Conservation (phyloP, 2,888 invertebrate species). For the Dryococelus australis region DNA sequence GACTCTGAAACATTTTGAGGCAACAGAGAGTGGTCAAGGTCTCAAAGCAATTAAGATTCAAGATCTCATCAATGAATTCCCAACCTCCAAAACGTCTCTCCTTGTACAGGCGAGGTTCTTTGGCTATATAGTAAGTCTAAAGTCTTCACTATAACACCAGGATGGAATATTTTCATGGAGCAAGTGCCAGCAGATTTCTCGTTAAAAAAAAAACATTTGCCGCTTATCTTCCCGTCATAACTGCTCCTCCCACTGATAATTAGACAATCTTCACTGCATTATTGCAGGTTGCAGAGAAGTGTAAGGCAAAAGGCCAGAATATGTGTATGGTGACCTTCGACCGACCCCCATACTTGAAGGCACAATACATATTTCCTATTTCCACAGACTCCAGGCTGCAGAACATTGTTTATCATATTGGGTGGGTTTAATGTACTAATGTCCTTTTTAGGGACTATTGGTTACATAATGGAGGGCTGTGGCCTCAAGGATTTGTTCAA, state of each 20-base stretch:
- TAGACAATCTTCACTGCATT: conserved; percentile 43
- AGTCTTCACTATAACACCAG: background rate
- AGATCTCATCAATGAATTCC: background rate
- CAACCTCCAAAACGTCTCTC: background rate
- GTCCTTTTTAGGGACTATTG: too few species aligned
- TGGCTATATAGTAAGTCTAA: background rate
- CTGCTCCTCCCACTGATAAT: background rate
- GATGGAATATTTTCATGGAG: too few species aligned
- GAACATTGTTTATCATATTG: conserved; percentile 45
- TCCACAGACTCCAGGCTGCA: conserved; percentile 39
- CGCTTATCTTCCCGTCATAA: background rate
- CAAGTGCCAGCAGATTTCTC: background rate
- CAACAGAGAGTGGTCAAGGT: background rate
- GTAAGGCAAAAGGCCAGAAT: conserved; percentile 45
- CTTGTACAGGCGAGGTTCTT: background rate
- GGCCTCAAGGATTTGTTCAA: background rate
- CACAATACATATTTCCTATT: conserved; percentile 50
- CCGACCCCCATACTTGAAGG: conserved; percentile 53
- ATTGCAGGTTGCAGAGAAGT: conserved; percentile 44
- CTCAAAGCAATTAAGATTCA: background rate
- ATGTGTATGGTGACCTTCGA: conserved; percentile 52
- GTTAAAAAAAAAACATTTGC: background rate
- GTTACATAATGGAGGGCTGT: conserved; percentile 42
- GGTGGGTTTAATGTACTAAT: conserved; percentile 43
- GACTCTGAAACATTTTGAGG: too few species aligned